Base-by-base conservation (phyloP, 2,113 vertebrate genomes). In the Empidonax traillii region DNA sequence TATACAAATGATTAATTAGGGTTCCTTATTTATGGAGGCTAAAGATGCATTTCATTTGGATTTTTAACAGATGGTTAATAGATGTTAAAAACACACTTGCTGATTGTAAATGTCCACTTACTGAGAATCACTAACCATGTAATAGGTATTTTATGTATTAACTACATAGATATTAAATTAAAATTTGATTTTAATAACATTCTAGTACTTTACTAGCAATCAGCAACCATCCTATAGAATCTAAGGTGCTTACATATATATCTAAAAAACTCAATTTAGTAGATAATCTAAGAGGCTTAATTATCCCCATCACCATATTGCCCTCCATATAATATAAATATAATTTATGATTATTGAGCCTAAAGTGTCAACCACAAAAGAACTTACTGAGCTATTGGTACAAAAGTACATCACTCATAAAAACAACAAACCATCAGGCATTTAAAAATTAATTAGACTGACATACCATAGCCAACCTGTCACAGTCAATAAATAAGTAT, bases 1-100 rank as follows among this genome's bases (percentile, higher is more conserved):
- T 73, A 52, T 16, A 66, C 37, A 81, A 82, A 78, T 84, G 44
- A 84, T 94, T 94, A 95, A 92, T 95, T 93, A 89, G 69, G 62
- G 31, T 22, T 90, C 52, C 69, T 90, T 95, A 67, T 93, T 95
- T 96, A 90, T 66, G 62, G 66, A 87, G 73, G 58, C 90, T 92
- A 93, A 94, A 94, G 86, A 92, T 56, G 86, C 80, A 82, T 92
- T 92, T 94, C 55, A 90, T 94, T 87, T 86, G 73, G 76, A 24
- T 84, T 96, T 96, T 92, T 94, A 96, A 73, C 95, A 97, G 95
- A 96, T 96, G 96, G 95, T 72, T 96, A 96, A 93, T 93, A 95
- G 95, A 79, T 89, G 86, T 91, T 93, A 85, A 96, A 89, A 96
- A 93, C 92, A 94, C 93, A 93, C 90, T 93, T 92, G 96, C 92